Evolutionary conservation across 2,888 invertebrate species (phyloP).

Genomic region (Lingula anatina): DNA sequence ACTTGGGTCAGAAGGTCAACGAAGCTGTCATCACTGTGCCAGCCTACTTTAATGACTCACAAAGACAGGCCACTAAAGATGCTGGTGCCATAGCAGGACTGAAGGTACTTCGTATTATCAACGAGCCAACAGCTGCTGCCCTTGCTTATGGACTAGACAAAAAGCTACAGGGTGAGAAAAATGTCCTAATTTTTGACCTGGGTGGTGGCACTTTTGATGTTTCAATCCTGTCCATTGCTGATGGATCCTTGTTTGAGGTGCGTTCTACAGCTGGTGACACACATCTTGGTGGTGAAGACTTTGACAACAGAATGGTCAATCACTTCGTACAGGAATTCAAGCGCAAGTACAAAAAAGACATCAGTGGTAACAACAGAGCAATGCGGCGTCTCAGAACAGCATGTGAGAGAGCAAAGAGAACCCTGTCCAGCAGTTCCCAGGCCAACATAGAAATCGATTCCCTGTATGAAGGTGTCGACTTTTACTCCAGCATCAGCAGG

Average conservation of each 20-base stretch:
- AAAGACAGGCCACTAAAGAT: constrained; percentile 60
- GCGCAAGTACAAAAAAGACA: constrained; percentile 32
- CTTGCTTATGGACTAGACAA: constrained; percentile 61
- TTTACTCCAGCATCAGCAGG: constrained; percentile 37
- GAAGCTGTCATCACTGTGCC: too few species aligned
- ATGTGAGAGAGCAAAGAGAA: constrained; percentile 41
- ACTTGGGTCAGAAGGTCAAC: too few species aligned
- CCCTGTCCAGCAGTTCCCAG: constrained; percentile 33
- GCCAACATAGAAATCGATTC: constrained; percentile 42
- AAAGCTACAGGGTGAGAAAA: constrained; percentile 54
- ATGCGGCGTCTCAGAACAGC: constrained; percentile 40
- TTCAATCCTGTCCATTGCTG: constrained; percentile 56
- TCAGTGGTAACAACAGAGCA: constrained; percentile 25
- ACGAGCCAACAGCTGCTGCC: constrained; percentile 55
- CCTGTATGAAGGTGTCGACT: constrained; percentile 38
- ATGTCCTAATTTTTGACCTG: constrained; percentile 60
- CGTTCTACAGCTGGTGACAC: constrained; percentile 44
- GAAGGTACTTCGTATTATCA: constrained; percentile 59
- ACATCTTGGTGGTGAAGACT: constrained; percentile 38
- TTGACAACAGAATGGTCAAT: too few species aligned
- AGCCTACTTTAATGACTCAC: too few species aligned
- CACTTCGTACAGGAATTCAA: constrained; percentile 38
- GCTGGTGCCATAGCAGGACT: constrained; percentile 49
- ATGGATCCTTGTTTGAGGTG: constrained; percentile 56
- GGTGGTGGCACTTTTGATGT: too few species aligned